These are phyloP conservation scores for Chromis chromis DNA, from an alignment of 2,797 vertebrate species.

Conservation along the genomic window DNA sequence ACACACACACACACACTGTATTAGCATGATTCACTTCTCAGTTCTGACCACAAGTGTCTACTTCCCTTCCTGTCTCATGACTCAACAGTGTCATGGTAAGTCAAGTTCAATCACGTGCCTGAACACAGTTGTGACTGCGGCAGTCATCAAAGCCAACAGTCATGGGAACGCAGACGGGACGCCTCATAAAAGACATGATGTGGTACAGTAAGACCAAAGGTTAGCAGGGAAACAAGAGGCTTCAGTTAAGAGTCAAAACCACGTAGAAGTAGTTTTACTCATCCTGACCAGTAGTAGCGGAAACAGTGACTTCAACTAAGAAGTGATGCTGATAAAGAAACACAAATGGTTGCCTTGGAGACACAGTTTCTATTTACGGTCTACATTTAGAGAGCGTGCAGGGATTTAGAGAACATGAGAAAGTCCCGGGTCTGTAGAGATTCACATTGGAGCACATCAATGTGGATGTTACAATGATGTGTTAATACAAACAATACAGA, in stretches of 20 bases:
- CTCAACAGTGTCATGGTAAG: constrained; percentile 46
- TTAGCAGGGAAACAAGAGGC: constrained; percentile 24
- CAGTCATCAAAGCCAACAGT: constrained; percentile 37
- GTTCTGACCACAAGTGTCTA: constrained; percentile 65
- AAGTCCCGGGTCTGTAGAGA: background rate
- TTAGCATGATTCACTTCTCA: constrained; percentile 67
- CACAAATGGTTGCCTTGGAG: constrained; percentile 15
- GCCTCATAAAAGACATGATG: constrained; percentile 23
- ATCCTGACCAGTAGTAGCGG: constrained; percentile 7
- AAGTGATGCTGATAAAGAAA: constrained; percentile 23
- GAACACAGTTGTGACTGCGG: constrained; percentile 14
- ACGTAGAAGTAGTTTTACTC: background rate
- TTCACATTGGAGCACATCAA: background rate
- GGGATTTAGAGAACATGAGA: background rate
- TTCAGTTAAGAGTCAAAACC: background rate
- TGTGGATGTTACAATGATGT: too few species aligned
- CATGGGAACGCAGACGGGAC: constrained; percentile 38
- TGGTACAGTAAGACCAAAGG: constrained; percentile 11
- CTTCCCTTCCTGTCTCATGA: constrained; percentile 78
- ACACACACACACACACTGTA: constrained; percentile 16
- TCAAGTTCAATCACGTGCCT: constrained; percentile 49
- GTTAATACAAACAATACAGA: too few species aligned
- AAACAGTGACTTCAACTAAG: constrained; percentile 31
- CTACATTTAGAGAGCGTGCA: background rate
- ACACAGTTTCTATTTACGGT: constrained; percentile 9